These are phyloP conservation scores for Coracias cyanogaster DNA, from an alignment of 2,797 vertebrate species.

Conservation along the genomic window DNA sequence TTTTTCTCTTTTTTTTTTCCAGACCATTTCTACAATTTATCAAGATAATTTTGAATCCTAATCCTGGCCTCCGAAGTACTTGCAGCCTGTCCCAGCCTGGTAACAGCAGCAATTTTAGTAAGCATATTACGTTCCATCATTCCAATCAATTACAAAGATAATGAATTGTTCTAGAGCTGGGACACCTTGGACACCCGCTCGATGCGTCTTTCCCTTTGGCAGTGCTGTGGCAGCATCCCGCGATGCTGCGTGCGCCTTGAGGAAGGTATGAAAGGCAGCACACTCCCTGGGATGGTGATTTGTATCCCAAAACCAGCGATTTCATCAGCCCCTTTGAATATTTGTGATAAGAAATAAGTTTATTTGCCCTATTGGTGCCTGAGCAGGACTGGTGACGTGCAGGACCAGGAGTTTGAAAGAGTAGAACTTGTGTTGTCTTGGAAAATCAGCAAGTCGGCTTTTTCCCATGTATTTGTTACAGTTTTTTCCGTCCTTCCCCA, in stretches of 20 bases:
- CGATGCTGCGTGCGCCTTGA: background rate
- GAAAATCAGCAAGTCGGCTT: background rate
- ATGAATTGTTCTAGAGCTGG: background rate
- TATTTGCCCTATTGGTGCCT: background rate
- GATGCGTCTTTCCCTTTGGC: fast-evolving
- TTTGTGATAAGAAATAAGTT: background rate
- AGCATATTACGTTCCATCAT: constrained; percentile 2
- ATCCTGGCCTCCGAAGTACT: constrained; percentile 49
- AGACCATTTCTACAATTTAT: constrained; percentile 66
- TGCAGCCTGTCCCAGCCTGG: constrained; percentile 43
- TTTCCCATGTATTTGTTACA: fast-evolving
- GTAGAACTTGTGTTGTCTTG: background rate
- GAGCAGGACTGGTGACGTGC: background rate
- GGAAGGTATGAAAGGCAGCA: background rate
- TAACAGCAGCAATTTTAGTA: constrained; percentile 44
- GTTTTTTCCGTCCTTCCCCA: background rate
- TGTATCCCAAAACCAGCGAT: background rate
- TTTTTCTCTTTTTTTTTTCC: background rate
- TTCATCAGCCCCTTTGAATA: background rate
- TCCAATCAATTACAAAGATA: background rate
- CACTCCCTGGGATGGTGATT: background rate
- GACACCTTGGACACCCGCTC: background rate
- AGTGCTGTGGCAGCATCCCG: background rate
- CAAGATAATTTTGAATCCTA: constrained; percentile 66
- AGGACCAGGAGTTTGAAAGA: background rate